phyloP scores from a whole-genome alignment of 1,140 invertebrate genomes.

The Eumaeus atala region DNA sequence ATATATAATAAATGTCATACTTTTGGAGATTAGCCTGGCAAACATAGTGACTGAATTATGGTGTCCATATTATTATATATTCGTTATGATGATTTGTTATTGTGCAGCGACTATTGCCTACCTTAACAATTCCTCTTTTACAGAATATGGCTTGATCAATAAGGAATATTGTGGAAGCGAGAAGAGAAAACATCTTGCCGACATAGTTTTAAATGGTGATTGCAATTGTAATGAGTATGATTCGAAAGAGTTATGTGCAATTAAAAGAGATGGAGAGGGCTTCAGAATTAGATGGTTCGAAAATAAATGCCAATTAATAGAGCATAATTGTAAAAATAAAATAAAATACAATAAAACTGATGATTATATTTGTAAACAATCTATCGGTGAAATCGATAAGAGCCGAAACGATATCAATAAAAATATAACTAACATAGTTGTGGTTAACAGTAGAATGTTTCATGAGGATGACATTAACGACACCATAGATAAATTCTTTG shows the following conservation, averaged over 20 bases:
- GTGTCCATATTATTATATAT: no score
- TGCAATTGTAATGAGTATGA: slow-evolving; percentile 17
- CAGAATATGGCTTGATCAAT: slow-evolving; percentile 50
- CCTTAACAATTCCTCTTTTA: slow-evolving; percentile 14
- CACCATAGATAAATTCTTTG: slow-evolving; percentile 50
- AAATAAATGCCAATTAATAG: slow-evolving; percentile 34
- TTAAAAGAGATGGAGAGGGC: slow-evolving; percentile 38
- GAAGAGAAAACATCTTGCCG: background rate
- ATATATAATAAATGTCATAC: no score
- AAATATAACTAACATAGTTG: slow-evolving; percentile 33
- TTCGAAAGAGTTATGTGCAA: slow-evolving; percentile 33
- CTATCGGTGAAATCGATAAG: slow-evolving; percentile 11
- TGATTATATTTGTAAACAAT: slow-evolving; percentile 37
- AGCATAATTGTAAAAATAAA: slow-evolving; percentile 38
- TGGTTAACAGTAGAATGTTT: slow-evolving; percentile 37
- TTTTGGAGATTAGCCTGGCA: no score
- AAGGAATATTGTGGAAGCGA: slow-evolving; percentile 35
- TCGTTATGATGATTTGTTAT: no score
- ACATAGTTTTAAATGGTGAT: slow-evolving; percentile 5
- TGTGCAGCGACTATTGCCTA: no score
- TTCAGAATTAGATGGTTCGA: slow-evolving; percentile 41
- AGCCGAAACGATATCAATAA: slow-evolving; percentile 11
- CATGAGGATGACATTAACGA: slow-evolving; percentile 40
- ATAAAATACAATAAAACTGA: slow-evolving; percentile 35
- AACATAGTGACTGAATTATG: no score